These are phyloP conservation scores for Chroicocephalus ridibundus DNA, from an alignment of 2,113 vertebrate genomes.

Conservation along the genomic window DNA sequence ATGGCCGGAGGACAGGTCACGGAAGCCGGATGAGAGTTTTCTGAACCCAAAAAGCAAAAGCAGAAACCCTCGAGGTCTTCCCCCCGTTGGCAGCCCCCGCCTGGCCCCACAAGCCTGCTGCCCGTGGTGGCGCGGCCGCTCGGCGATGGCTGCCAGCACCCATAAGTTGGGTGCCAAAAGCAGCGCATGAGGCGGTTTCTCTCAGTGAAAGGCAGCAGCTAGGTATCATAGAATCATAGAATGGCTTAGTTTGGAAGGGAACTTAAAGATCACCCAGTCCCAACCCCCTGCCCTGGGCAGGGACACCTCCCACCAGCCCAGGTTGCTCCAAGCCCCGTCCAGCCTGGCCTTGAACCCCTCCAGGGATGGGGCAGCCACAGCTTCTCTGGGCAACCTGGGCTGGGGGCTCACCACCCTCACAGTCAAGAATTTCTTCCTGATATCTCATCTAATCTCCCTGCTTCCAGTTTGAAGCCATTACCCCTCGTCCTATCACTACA, in stretches of 20 bases:
- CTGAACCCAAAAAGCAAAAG: background rate
- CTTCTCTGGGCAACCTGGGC: background rate
- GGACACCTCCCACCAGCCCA: background rate
- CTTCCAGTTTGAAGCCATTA: background rate
- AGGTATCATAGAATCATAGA: background rate
- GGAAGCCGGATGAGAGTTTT: background rate
- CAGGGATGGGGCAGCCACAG: background rate
- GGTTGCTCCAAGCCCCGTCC: background rate
- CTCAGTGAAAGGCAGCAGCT: no score
- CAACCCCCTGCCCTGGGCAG: background rate
- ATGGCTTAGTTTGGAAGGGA: background rate
- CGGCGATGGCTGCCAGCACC: background rate
- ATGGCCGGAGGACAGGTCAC: background rate
- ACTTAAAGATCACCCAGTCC: background rate
- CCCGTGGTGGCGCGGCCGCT: rapidly evolving
- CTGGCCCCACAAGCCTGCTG: rapidly evolving
- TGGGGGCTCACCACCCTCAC: background rate
- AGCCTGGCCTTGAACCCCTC: background rate
- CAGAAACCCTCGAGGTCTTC: background rate
- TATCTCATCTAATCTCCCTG: background rate
- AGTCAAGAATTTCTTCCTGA: background rate
- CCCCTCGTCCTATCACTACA: background rate
- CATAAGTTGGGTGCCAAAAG: background rate
- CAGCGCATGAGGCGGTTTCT: rapidly evolving
- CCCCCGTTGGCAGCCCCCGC: rapidly evolving